Evolutionary conservation across 2,888 invertebrate genomes (phyloP), one percentile per base, ranked within the genome.

Genomic region (Gasteruption jaculator): DNA sequence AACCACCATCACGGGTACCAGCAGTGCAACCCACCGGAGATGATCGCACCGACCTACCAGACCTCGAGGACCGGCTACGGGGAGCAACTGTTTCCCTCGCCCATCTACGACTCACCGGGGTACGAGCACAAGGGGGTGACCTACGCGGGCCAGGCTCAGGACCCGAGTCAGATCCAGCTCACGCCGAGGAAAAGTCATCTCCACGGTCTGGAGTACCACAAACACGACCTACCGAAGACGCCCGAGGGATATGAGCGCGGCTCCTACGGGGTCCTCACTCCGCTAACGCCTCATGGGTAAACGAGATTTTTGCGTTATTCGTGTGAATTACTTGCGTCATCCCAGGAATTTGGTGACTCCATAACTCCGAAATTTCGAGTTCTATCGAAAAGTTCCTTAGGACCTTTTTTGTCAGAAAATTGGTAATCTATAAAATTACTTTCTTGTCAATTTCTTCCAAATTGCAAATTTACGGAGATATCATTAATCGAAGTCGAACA

Each of bases 221-320:
- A n/a, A n/a, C n/a, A n/a, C n/a, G n/a, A n/a, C n/a, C n/a, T n/a
- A n/a, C 49, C 61, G 2, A 56, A 53, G 21, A 61, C 62, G 4
- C 57, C 59, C 3, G 66, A 68, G 20, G 53, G 52, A 30, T 66
- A 61, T 43, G 67, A 67, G 11, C 56, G 60, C 42, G 57, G 54
- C 20, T 46, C 62, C 19, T 68, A 62, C 22, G 61, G 59, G 8
- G 52, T 65, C 29, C 26, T 64, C 8, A 65, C 64, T 25, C 63
- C 66, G 10, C 48, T 60, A 2, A 65, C 66, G 4, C 66, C 66
- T 1, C 69, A 65, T 24, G 60, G 65, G 69, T 69, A 58, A 53
- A 38, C 38, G n/a, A n/a, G n/a, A n/a, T n/a, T n/a, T n/a, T n/a
- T n/a, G n/a, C n/a, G n/a, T n/a, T n/a, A n/a, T n/a, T n/a, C n/a